Percentiles rank a stretch among this genome's conserved stretches.
phyloP scores from a whole-genome alignment of 2,888 invertebrate species.

The Steinernema carpocapsae region DNA sequence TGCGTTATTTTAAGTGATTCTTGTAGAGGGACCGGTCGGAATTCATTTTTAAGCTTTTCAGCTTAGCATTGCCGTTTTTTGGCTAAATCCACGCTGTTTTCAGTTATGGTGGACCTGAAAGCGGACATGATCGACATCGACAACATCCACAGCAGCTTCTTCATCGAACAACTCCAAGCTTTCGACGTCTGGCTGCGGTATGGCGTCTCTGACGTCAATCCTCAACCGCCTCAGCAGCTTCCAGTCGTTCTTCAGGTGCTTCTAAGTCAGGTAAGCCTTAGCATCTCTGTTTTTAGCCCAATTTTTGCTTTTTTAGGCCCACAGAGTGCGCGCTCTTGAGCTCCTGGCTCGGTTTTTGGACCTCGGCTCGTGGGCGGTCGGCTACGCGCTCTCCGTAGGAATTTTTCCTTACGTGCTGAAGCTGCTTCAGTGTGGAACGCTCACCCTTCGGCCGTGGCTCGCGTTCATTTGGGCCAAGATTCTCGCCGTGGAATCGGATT shows the following conservation, averaged over 20 bases:
- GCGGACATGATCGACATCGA: slow-evolving; percentile 40
- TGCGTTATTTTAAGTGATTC: too few relatives aligned
- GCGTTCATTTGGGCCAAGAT: slow-evolving; percentile 98
- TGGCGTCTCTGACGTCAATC: slow-evolving; percentile 76
- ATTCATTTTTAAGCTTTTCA: too few relatives aligned
- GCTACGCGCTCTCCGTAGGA: slow-evolving; percentile 84
- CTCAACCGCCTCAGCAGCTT: slow-evolving; percentile 88
- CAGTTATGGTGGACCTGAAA: slow-evolving; percentile 44
- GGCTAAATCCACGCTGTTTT: slow-evolving; percentile 31
- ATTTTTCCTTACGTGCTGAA: slow-evolving; percentile 98
- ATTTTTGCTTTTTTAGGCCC: slow-evolving; percentile 76
- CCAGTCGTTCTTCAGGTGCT: slow-evolving; percentile 90
- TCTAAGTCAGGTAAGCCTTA: slow-evolving; percentile 57
- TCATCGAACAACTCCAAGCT: slow-evolving; percentile 95
- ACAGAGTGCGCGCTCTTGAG: slow-evolving; percentile 91
- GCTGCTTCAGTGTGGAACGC: slow-evolving; percentile 79
- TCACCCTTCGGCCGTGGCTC: slow-evolving; percentile 80
- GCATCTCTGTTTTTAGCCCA: neutral
- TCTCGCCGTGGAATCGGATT: slow-evolving; percentile 90
- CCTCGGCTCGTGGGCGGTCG: slow-evolving; percentile 91
- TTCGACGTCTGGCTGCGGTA: slow-evolving; percentile 88
- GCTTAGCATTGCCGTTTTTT: too few relatives aligned
- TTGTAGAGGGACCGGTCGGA: too few relatives aligned
- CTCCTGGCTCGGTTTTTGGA: slow-evolving; percentile 89
- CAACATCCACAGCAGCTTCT: slow-evolving; percentile 82